Conservation (phyloP, 2,113 vertebrate species). For the Corydoras maculifer region DNA sequence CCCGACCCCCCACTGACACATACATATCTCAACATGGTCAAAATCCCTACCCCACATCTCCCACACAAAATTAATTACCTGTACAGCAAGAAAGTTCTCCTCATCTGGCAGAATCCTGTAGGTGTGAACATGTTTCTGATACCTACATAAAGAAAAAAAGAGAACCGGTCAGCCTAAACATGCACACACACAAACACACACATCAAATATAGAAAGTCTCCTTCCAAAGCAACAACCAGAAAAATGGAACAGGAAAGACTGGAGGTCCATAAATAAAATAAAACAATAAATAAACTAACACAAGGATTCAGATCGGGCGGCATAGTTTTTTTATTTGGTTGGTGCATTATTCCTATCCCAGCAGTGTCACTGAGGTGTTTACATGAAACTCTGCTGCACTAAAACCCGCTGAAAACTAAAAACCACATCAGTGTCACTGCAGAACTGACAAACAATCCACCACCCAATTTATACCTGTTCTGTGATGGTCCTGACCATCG, state of each 20-base stretch:
- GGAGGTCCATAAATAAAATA: neutral
- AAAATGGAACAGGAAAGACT: neutral
- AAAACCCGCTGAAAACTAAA: too few relatives aligned
- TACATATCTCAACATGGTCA: neutral
- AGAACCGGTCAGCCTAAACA: neutral
- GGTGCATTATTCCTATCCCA: too few relatives aligned
- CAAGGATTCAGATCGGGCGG: too few relatives aligned
- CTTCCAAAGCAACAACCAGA: too few relatives aligned
- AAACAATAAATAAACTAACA: too few relatives aligned
- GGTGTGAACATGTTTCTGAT: constrained; percentile 94
- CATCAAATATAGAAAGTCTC: neutral
- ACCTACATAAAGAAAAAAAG: constrained; percentile 61
- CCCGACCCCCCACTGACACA: neutral
- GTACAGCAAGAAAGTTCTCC: constrained; percentile 88
- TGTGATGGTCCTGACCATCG: too few relatives aligned
- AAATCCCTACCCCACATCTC: neutral
- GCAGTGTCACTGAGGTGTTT: too few relatives aligned
- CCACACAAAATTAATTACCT: constrained; percentile 65
- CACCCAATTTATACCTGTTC: too few relatives aligned
- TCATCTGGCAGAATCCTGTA: constrained; percentile 93
- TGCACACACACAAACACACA: constrained; percentile 7
- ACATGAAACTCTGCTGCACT: too few relatives aligned
- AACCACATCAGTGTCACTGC: too few relatives aligned
- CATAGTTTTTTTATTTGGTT: too few relatives aligned
- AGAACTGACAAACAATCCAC: too few relatives aligned